These are phyloP conservation scores for Sciurus vulgaris DNA, from an alignment of 2,797 vertebrate genomes.

Conservation along the genomic window DNA sequence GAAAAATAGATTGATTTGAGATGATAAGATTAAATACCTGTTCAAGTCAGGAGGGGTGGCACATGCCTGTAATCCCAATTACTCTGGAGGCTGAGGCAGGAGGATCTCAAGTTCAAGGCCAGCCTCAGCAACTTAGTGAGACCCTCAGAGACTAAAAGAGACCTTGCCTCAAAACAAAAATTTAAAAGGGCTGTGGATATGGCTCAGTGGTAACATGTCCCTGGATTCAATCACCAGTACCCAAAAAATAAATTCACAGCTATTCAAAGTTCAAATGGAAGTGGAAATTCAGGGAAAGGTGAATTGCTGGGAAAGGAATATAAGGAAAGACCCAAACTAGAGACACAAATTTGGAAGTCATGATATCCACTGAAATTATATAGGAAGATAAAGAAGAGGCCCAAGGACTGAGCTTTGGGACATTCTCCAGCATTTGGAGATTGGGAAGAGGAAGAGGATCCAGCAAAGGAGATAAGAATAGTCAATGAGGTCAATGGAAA, in stretches of 20 bases:
- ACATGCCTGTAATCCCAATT: no score
- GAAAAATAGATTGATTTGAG: neutral
- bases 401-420: neutral
- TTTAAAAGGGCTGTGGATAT: no score
- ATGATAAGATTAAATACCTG: neutral
- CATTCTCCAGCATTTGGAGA: neutral
- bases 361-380: neutral
- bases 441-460: neutral
- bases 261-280: neutral
- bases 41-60: no score
- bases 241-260: neutral
- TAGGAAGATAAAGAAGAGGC: slow-evolving; percentile 1
- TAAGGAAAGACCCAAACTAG: neutral
- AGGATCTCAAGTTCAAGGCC: no score
- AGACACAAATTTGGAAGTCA: slow-evolving; percentile 16
- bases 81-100: no score
- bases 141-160: no score
- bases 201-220: no score
- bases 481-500: neutral
- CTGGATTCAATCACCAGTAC: no score
- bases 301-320: neutral
- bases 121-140: no score
- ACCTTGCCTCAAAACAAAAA: no score
- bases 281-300: neutral
- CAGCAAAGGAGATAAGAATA: neutral